Evolutionary conservation across 1,140 invertebrate species (phyloP).

Genomic region (Halesus radiatus): DNA sequence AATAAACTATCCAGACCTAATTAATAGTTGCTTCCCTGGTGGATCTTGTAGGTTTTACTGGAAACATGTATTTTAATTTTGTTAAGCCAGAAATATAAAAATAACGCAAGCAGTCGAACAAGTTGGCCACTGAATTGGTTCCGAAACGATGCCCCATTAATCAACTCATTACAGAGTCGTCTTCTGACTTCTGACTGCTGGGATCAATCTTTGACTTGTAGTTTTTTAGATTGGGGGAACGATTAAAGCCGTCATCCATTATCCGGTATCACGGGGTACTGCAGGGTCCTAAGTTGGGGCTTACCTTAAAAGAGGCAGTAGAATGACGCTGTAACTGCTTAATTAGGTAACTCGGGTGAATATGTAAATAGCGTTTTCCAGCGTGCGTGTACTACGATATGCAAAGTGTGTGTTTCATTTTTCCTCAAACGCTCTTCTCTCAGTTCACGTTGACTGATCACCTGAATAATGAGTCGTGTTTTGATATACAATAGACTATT

Average conservation of each 20-base stretch:
- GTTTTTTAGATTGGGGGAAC: not conserved
- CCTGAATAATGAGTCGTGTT: slow-evolving; percentile 57
- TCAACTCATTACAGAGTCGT: slow-evolving; percentile 9
- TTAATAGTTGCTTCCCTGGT: too few relatives aligned
- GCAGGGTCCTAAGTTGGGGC: not conserved
- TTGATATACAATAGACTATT: slow-evolving; percentile 57
- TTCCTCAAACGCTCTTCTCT: slow-evolving; percentile 52
- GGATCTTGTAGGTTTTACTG: too few relatives aligned
- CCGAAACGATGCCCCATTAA: not conserved
- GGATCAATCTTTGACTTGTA: slow-evolving; percentile 14
- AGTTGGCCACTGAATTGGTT: too few relatives aligned
- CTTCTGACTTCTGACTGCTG: not conserved
- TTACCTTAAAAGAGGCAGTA: not conserved
- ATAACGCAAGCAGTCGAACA: too few relatives aligned
- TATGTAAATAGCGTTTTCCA: slow-evolving; percentile 55
- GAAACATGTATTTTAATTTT: too few relatives aligned
- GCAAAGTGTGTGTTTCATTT: slow-evolving; percentile 53
- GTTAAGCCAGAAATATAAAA: too few relatives aligned
- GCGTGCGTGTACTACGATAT: slow-evolving; percentile 53
- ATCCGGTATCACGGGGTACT: not conserved
- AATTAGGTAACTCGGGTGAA: slow-evolving; percentile 54
- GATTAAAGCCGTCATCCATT: slow-evolving; percentile 13
- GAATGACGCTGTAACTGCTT: slow-evolving; percentile 42
- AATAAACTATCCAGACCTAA: too few relatives aligned
- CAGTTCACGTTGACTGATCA: slow-evolving; percentile 55